These are phyloP conservation scores for Eclectus roratus DNA, from an alignment of 2,113 vertebrate species.

Conservation along the genomic window DNA sequence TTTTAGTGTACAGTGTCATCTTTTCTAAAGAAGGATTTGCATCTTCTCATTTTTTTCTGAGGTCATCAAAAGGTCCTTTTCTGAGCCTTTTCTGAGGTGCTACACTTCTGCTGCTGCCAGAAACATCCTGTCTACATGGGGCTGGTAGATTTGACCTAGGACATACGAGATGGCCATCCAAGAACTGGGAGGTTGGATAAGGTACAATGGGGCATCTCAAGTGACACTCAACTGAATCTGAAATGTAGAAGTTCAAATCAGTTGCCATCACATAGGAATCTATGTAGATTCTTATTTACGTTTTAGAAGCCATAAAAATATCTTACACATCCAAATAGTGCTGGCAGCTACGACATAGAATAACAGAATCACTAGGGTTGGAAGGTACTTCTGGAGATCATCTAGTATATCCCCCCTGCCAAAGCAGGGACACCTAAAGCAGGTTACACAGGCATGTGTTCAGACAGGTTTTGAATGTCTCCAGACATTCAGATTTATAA, in stretches of 20 bases:
- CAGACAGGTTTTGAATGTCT: neutral
- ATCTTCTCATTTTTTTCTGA: neutral
- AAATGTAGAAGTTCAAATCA: neutral
- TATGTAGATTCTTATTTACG: neutral
- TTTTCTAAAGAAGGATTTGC: neutral
- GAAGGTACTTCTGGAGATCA: neutral
- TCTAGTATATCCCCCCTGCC: neutral
- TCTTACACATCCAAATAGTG: neutral
- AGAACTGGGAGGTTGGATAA: neutral
- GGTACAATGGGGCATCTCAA: neutral
- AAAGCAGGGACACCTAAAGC: neutral
- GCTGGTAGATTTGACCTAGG: neutral
- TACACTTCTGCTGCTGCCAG: neutral
- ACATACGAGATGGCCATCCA: rapidly evolving
- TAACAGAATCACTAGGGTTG: neutral
- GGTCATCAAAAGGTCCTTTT: neutral
- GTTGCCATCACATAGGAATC: neutral
- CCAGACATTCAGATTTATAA: neutral
- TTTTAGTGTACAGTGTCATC: neutral
- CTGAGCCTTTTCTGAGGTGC: neutral
- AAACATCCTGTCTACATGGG: neutral
- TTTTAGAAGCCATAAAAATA: neutral
- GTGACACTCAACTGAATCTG: neutral
- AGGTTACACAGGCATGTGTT: neutral
- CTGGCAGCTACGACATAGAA: neutral